Evolutionary conservation across 1,140 invertebrate species (phyloP), one percentile per base, ranked within the genome.

Genomic region (Neelides sp.): DNA sequence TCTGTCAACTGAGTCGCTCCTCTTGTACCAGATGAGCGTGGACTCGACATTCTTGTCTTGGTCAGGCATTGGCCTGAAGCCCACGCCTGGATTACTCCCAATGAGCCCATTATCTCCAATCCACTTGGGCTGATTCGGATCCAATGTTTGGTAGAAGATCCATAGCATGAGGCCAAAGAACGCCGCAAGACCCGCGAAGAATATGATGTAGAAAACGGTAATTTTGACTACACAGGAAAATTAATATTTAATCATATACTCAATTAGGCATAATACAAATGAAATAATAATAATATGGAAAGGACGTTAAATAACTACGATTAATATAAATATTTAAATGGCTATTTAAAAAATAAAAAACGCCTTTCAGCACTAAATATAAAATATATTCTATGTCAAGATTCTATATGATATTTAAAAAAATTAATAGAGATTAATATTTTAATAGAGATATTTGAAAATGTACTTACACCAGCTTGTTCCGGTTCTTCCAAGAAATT

Each of bases 141-240:
- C 85, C 63, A 96, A 70, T 24, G 90, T 95, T 69, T 90, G 83
- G 68, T 87, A 93, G 73, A 95, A 95, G 59, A 94, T 80, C 48
- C 84, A 79, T 67, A 95, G 72, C 79, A 94, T 82, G 15, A 82
- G 83, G 49, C 83, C 78, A 71, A 94, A 95, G 75, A 95, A 95
- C 30, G 82, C 79, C 59, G 80, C 77, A 63, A 97, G 76, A 57
- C 78, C 79, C 44, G 79, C 75, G 71, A 94, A 95, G 75, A 92
- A 95, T 68, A 93, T 80, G 52, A 90, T 65, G 71, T 95, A 96
- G 78, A 96, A 97, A 51, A 93, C 68, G 55, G 85, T 75, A 71
- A 95, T 92, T 75, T 92, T 91, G 47, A 80, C 87, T 91, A 77
- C 40, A 83, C 68, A 49, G 62, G 67, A 57, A 63, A 66, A 62